Base-by-base conservation (phyloP, 2,113 vertebrate genomes). In the Entomyzon cyanotis region DNA sequence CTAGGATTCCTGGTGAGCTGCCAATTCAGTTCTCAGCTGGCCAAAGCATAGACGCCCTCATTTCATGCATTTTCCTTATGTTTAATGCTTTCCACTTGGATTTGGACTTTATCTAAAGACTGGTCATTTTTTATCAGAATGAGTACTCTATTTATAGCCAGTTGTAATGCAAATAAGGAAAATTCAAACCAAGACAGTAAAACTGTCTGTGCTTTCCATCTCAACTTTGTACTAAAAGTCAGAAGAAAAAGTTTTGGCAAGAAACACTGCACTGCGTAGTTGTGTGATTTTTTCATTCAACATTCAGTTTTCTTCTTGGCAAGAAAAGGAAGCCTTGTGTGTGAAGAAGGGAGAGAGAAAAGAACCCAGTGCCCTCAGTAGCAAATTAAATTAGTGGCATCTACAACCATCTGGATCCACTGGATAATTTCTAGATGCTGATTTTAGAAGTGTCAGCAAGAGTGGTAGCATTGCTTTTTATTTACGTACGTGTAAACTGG, bases 401-500 rank as follows among this genome's bases (percentile, higher is more conserved):
- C 86, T 62, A 62, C 37, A 94, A n/a, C 60, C 8, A 22, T 55
- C 58, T 76, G 55, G 35, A 88, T 79, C 25, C 18, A 62, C 3
- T 52, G 39, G 76, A 50, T 53, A 85, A 33, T 89, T 79, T 95
- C 63, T 83, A 84, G 74, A 63, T 84, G 50, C n/a, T 74, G 59
- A 35, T 80, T 84, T 84, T 53, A 82, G 67, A 79, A 82, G 33
- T 28, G 39, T 39, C 27, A 73, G 62, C 44, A 74, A 80, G 55
- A 90, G 62, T 24, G 75, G n/a, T 33, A 84, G 75, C n/a, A 78
- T 20, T 75, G 60, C 4, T 76, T 89, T 87, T 75, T 50, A 59
- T 91, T 85, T 87, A 99, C 99, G 37, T 97, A 99, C 99, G 96
- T 98, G 94, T 99, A 99, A 71, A 97, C 96, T 35, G 98, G 98